Base-by-base conservation (phyloP, 2,888 invertebrate species). In the Athrips mouffetella region DNA sequence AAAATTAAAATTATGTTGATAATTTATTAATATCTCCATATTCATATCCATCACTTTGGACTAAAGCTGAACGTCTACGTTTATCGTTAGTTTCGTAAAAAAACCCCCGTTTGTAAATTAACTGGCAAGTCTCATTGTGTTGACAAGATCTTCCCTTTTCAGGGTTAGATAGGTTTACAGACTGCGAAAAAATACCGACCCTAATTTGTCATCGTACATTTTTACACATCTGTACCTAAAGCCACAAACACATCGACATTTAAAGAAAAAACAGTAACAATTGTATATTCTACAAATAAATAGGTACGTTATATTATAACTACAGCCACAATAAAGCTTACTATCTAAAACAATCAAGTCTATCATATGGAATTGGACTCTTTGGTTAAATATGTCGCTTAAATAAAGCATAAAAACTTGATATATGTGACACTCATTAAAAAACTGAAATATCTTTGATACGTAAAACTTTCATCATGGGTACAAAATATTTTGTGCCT, bases 351-450 rank as follows among this genome's bases (percentile, higher is more conserved):
- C 39, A 50, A 44, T 23, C 18, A 29, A 42, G 27, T 42, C 30
- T 41, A 7, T 31, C 16, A 21, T 30, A 33, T 47, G 47, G 48
- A 48, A 48, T 37, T 48, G 33, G 49, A 63, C 57, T 83, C 84
- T 83, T 83, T 83, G 82, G 83, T 74, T 73, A 58, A 58, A 54
- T 16, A 57, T 59, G 67, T 65, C 64, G 67, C 69, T 72, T 65
- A 60, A 50, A 44, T n/a, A n/a, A 66, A 70, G 66, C 65, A 65
- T 15, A 27, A 45, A 23, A 25, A 41, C 25, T 27, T 4, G 2
- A 3, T 15, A 25, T 25, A 46, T 13, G 4, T 20, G 48, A 46
- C 45, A 20, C 37, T 37, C 18, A 21, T 21, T 21, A 27, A 21
- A 21, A 37, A 37, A 37, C n/a, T 11, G 11, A 11, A 37, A 37